phyloP scores from a whole-genome alignment of 2,797 vertebrate species.

The Bradypodion ventrale region DNA sequence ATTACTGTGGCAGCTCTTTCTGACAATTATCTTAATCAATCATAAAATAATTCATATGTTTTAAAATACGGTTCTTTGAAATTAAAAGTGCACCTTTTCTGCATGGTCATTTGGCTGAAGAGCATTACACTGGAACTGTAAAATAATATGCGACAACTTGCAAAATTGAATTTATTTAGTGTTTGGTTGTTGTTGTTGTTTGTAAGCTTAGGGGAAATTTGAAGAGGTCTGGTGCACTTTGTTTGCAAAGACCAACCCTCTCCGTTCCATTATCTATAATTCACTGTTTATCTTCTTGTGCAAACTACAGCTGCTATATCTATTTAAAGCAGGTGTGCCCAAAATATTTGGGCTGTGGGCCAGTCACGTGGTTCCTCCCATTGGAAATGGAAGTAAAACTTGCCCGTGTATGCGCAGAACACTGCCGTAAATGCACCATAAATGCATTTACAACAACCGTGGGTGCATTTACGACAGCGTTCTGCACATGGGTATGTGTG shows the following conservation, averaged over 20 bases:
- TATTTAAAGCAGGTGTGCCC: no score
- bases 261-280: no score
- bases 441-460: no score
- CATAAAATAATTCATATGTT: background rate
- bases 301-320: no score
- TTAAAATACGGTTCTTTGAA: background rate
- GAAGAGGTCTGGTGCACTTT: background rate
- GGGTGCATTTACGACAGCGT: no score
- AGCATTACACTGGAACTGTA: background rate
- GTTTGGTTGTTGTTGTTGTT: background rate
- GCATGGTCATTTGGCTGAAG: background rate
- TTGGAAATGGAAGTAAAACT: no score
- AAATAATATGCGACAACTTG: slow-evolving; percentile 3
- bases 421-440: no score
- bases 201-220: background rate
- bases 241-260: background rate
- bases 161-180: background rate
- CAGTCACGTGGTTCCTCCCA: no score
- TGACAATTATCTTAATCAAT: background rate
- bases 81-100: background rate
- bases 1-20: background rate
- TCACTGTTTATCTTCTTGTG: no score
- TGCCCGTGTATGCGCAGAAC: no score
- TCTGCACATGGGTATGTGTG: no score
- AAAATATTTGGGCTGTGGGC: no score